Percentiles rank a stretch among this genome's conserved stretches.
These are phyloP conservation scores for Spondyliosoma cantharus DNA, from an alignment of 2,797 vertebrate species.

Conservation along the genomic window DNA sequence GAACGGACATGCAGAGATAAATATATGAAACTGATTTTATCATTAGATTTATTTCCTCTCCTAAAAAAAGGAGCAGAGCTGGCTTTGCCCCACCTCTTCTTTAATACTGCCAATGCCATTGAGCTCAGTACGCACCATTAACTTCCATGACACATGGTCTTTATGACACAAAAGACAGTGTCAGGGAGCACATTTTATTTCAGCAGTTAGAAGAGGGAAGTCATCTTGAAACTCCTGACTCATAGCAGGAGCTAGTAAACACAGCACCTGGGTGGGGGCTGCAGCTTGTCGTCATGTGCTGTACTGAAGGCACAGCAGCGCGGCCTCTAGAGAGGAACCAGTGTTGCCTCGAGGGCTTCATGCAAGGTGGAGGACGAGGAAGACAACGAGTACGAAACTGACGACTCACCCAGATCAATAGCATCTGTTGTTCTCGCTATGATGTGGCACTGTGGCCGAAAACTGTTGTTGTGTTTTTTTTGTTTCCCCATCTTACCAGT, in stretches of 20 bases:
- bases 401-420: conserved; percentile 63
- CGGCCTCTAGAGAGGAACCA: conserved; percentile 33
- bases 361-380: conserved; percentile 42
- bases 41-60: conserved; percentile 12
- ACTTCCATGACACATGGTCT: conserved; percentile 36
- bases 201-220: conserved; percentile 54
- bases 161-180: conserved; percentile 29
- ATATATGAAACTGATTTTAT: conserved; percentile 14
- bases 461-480: conserved; percentile 13
- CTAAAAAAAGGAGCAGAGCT: background rate
- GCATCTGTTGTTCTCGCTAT: conserved; percentile 66
- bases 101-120: background rate
- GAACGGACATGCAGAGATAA: background rate
- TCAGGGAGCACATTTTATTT: conserved; percentile 56
- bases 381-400: conserved; percentile 56
- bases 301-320: conserved; percentile 16
- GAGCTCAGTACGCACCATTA: conserved; percentile 1
- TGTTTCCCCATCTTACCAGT: conserved; percentile 42
- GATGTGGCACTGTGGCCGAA: conserved; percentile 55
- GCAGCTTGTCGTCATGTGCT: conserved; percentile 22
- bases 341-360: conserved; percentile 37
- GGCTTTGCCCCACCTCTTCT: conserved; percentile 13
- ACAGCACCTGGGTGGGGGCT: conserved; percentile 59
- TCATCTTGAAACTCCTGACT: conserved; percentile 67
- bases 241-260: conserved; percentile 66